A percentile compares a stretch with the other conserved stretches of the same genome.
phyloP scores from a whole-genome alignment of 2,888 invertebrate species.

The Ceriagrion tenellum region DNA sequence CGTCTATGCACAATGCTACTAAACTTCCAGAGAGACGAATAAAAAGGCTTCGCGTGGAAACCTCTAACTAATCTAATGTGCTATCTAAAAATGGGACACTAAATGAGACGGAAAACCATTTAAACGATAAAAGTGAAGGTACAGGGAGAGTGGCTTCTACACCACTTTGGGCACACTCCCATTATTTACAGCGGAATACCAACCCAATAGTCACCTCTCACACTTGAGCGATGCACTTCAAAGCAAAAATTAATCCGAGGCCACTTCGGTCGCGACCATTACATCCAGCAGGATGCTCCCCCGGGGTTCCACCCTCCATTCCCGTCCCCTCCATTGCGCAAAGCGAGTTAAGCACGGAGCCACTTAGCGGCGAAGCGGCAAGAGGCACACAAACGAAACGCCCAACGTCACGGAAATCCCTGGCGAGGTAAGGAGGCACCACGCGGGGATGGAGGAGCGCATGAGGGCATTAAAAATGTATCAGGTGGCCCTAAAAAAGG shows the following conservation, averaged over 20 bases:
- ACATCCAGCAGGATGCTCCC: neutral
- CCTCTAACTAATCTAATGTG: too few relatives aligned
- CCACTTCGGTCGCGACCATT: neutral
- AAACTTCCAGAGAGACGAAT: too few relatives aligned
- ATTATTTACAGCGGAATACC: neutral
- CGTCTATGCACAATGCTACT: too few relatives aligned
- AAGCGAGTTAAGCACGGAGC: neutral
- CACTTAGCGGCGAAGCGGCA: conserved; percentile 2
- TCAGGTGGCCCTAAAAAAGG: too few relatives aligned
- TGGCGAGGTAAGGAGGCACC: too few relatives aligned
- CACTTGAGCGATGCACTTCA: neutral
- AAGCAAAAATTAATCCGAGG: neutral
- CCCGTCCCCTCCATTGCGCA: neutral
- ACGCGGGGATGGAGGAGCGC: neutral
- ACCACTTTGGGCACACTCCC: neutral
- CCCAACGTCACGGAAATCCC: neutral
- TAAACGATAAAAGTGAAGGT: too few relatives aligned
- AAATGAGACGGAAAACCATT: too few relatives aligned
- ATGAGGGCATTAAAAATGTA: neutral
- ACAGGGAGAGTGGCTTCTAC: neutral
- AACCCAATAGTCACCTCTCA: neutral
- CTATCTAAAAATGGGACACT: too few relatives aligned
- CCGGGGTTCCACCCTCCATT: neutral
- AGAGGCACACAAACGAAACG: neutral
- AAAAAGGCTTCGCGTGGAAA: too few relatives aligned